Conservation (phyloP, 2,113 vertebrate genomes). For the Erinaceus europaeus region DNA sequence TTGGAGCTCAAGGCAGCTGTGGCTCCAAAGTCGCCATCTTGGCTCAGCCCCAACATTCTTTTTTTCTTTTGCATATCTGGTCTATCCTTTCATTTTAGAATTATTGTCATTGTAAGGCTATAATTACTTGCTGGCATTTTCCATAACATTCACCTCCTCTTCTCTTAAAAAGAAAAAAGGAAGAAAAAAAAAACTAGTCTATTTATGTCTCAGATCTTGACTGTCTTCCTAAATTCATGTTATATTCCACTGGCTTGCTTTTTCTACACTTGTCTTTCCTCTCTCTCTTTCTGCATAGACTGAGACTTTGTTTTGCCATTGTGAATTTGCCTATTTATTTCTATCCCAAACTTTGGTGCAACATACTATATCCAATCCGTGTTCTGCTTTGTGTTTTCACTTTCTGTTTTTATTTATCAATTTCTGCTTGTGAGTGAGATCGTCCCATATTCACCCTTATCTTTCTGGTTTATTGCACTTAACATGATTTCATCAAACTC, state of each 20-base stretch:
- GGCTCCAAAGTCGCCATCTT: too few relatives aligned
- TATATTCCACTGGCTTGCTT: background rate
- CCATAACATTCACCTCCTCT: background rate
- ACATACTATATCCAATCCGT: too few relatives aligned
- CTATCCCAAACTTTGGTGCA: too few relatives aligned
- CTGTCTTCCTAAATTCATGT: background rate
- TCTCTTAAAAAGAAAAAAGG: slow-evolving; percentile 15
- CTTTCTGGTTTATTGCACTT: too few relatives aligned
- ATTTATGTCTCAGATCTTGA: background rate
- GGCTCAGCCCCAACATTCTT: background rate
- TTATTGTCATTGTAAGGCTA: background rate
- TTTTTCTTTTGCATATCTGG: background rate
- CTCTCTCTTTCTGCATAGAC: background rate
- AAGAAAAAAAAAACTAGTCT: too few relatives aligned
- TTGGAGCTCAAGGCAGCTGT: too few relatives aligned
- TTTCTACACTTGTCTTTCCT: background rate
- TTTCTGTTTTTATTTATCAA: background rate
- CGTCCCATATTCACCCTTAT: too few relatives aligned
- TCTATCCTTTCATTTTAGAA: background rate
- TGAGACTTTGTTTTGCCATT: slow-evolving; percentile 33
- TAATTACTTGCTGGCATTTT: background rate
- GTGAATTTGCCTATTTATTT: too few relatives aligned
- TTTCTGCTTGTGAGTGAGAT: too few relatives aligned
- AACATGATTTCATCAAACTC: too few relatives aligned
- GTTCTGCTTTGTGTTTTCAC: background rate